Base-by-base conservation (phyloP, 2,888 invertebrate species). In the Dasysyrphus tricinctus region DNA sequence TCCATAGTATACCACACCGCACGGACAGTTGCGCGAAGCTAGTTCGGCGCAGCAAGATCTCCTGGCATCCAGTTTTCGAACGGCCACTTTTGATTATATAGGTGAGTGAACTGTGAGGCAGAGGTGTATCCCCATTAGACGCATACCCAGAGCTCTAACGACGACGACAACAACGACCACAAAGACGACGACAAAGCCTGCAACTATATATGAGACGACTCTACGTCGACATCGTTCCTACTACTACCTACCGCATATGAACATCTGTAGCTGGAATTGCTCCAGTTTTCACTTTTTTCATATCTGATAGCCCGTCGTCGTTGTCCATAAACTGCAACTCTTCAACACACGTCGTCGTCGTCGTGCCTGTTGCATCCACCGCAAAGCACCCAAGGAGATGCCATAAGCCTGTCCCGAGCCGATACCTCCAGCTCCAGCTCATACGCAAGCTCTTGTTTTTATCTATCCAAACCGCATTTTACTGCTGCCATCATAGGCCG, bases 61-160 rank as follows among this genome's bases (percentile, higher is more conserved):
- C 74, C 78, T 82, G 75, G 86, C 82, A 86, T 86, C 86, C 82
- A 86, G 82, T 86, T 86, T 86, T 82, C 75, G 86, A 79, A 78
- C 75, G 82, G 86, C 86, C 82, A 86, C 86, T 86, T 86, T 86
- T 86, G 86, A 86, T 86, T 86, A 86, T 86, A 86, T 86, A 86
- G 86, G 86, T 86, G 86, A 86, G 82, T 86, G 86, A 86, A 86
- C 86, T 86, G 86, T 82, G 75, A 86, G 78, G 86, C 86, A 86
- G 82, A 86, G 86, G 86, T 86, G 86, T 86, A 86, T 86, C 86
- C 86, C 86, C 86, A 86, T 86, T 86, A 86, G 82, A 75, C 72
- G 77, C 74, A 86, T 82, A 86, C 70, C 54, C 72, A 67, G 34
- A 67, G 63, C 65, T 80, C 80, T 69, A 74, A 80, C 80, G 34